Evolutionary conservation across 2,888 invertebrate genomes (phyloP).

Genomic region (Lasioglossum oenotherae): DNA sequence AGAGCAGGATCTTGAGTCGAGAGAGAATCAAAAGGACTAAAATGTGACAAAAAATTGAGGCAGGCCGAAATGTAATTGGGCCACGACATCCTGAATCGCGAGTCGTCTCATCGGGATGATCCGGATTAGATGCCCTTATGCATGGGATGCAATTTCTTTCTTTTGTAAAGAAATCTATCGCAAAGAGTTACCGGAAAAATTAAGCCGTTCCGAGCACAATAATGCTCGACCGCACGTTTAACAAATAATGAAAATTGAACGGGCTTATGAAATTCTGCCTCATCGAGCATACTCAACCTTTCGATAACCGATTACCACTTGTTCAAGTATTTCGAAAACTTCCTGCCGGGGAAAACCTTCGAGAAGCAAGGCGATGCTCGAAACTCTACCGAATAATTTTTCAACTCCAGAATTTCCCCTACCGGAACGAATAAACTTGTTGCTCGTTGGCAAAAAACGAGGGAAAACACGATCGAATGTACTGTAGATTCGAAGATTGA

Average conservation of each 20-base stretch:
- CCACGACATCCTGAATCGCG: not conserved
- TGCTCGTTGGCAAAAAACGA: not conserved
- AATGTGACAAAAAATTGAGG: not conserved
- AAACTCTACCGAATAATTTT: not conserved
- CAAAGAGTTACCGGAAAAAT: not conserved
- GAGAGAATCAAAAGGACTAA: not conserved
- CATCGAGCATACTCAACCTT: not conserved
- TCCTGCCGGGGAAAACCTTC: not conserved
- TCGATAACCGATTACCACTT: not conserved
- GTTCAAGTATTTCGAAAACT: not conserved
- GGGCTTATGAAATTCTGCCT: not conserved
- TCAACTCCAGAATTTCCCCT: not conserved
- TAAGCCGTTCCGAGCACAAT: not conserved
- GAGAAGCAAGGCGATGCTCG: not conserved
- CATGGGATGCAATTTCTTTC: not conserved
- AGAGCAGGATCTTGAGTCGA: not conserved
- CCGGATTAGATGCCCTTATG: conserved; percentile 2
- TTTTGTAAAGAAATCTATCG: not conserved
- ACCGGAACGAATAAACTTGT: not conserved
- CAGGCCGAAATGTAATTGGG: not conserved
- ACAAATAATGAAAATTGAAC: not conserved
- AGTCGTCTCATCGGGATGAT: not conserved
- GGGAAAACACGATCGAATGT: not conserved
- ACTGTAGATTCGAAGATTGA: not conserved
- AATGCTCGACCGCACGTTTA: not conserved